These are phyloP conservation scores for Cosmopolites sordidus DNA, from an alignment of 2,888 invertebrate species.

Conservation along the genomic window DNA sequence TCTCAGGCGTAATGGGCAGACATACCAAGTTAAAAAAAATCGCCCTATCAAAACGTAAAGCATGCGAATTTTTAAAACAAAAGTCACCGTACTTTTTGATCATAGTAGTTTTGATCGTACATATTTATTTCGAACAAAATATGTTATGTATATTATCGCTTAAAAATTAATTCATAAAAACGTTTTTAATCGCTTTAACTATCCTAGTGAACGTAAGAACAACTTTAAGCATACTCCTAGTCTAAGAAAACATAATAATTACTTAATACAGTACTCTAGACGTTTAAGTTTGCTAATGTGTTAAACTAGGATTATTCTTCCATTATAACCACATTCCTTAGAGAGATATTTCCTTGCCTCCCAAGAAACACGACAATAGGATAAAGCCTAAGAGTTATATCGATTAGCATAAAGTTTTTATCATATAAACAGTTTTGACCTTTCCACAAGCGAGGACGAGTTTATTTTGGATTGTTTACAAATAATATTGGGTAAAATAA, in stretches of 20 bases:
- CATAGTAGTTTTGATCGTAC: background rate
- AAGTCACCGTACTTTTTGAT: too few relatives aligned
- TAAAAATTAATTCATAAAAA: too few relatives aligned
- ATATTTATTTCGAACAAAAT: background rate
- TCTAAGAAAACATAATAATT: conserved; percentile 13
- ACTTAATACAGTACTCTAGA: conserved; percentile 12
- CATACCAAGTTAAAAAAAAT: too few relatives aligned
- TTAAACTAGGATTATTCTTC: conserved; percentile 17
- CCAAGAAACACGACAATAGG: conserved; percentile 1
- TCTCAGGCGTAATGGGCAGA: too few relatives aligned
- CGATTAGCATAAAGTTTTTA: conserved; percentile 4
- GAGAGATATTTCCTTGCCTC: conserved; percentile 7
- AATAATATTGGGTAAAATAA: background rate
- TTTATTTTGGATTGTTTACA: conserved; percentile 1
- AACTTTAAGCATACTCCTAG: too few relatives aligned
- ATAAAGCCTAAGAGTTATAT: conserved; percentile 6
- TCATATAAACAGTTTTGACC: background rate
- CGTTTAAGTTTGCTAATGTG: conserved; percentile 11
- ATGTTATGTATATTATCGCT: too few relatives aligned
- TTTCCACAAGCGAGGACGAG: background rate
- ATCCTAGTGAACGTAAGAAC: too few relatives aligned
- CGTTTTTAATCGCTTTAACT: too few relatives aligned
- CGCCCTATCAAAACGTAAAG: background rate
- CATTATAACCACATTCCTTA: conserved; percentile 13
- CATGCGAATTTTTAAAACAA: too few relatives aligned